phyloP scores from a whole-genome alignment of 37 sponge, comb jelly and placozoan species.

The Theonella swinhoei region DNA sequence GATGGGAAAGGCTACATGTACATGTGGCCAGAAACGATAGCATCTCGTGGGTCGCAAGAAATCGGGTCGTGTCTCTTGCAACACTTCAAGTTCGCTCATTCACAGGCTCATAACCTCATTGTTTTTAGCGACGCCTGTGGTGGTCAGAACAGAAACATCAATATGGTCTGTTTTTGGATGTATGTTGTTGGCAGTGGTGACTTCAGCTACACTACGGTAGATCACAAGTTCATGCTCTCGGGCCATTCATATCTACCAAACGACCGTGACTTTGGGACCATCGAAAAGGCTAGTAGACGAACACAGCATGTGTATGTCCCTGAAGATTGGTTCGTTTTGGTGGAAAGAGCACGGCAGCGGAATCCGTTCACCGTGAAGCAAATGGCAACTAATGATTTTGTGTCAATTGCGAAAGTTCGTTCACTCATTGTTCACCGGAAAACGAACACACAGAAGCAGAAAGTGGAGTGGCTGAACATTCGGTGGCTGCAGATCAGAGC shows the following conservation, averaged over 20 bases:
- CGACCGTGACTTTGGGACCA: slow-evolving; percentile 38
- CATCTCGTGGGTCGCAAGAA: slow-evolving; percentile 32
- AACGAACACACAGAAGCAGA: slow-evolving; percentile 7
- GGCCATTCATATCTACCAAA: slow-evolving; percentile 52
- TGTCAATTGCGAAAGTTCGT: not conserved
- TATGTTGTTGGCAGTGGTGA: too few species aligned
- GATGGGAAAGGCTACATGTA: slow-evolving; percentile 27
- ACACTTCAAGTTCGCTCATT: not conserved
- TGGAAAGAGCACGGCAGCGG: not conserved
- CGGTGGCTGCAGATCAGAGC: slow-evolving; percentile 23
- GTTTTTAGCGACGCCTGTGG: slow-evolving; percentile 20
- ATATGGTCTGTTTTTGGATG: too few species aligned
- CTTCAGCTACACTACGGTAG: too few species aligned
- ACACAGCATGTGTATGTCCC: slow-evolving; percentile 24
- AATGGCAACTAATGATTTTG: slow-evolving; percentile 29
- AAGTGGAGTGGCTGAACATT: slow-evolving; percentile 38
- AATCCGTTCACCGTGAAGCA: slow-evolving; percentile 27
- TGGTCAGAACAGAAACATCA: slow-evolving; percentile 37
- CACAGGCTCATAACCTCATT: slow-evolving; percentile 1
- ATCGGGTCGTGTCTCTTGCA: not conserved
- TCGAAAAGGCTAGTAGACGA: slow-evolving; percentile 23
- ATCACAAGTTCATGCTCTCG: slow-evolving; percentile 42
- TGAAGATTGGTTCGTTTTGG: slow-evolving; percentile 23
- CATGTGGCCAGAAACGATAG: slow-evolving; percentile 27
- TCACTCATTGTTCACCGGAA: slow-evolving; percentile 24